Evolutionary conservation across 2,888 invertebrate genomes (phyloP).

Genomic region (Brassicogethes aeneus): DNA sequence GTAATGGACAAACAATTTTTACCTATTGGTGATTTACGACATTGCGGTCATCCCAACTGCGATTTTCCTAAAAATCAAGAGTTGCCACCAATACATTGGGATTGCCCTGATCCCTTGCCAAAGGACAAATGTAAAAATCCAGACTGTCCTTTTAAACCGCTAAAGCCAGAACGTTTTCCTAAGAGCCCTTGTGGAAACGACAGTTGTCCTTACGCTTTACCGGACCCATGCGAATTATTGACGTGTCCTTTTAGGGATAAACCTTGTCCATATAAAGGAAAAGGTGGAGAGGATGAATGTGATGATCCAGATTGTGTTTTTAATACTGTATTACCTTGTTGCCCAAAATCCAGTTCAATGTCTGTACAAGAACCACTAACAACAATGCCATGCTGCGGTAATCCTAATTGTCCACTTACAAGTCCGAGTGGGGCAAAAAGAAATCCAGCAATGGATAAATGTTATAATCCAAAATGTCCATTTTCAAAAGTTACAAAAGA

Average conservation of each 20-base stretch:
- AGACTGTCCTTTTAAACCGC: constrained; percentile 31
- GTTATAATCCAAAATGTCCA: constrained; percentile 10
- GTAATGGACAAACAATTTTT: not conserved
- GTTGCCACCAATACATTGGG: constrained; percentile 39
- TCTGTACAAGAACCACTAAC: not conserved
- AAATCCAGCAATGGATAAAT: not conserved
- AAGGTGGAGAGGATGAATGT: constrained; percentile 4
- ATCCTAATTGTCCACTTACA: constrained; percentile 22
- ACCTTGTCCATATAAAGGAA: constrained; percentile 15
- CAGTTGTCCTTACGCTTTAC: constrained; percentile 31
- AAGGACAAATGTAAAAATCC: constrained; percentile 35
- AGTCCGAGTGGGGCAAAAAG: not conserved
- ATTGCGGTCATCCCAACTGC: constrained; percentile 32
- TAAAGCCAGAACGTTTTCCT: constrained; percentile 24
- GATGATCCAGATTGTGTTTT: constrained; percentile 5
- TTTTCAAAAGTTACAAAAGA: constrained; percentile 6
- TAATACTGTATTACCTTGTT: constrained; percentile 5
- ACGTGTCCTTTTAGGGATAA: constrained; percentile 18
- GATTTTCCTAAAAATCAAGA: constrained; percentile 21
- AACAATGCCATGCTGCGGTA: constrained; percentile 14
- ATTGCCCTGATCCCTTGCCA: constrained; percentile 39
- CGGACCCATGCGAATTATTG: constrained; percentile 20
- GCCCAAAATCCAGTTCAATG: constrained; percentile 3
- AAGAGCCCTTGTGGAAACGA: constrained; percentile 31
- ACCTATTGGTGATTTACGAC: constrained; percentile 5